phyloP scores from a whole-genome alignment of 2,888 invertebrate species.

The Stenichneumon culpator region DNA sequence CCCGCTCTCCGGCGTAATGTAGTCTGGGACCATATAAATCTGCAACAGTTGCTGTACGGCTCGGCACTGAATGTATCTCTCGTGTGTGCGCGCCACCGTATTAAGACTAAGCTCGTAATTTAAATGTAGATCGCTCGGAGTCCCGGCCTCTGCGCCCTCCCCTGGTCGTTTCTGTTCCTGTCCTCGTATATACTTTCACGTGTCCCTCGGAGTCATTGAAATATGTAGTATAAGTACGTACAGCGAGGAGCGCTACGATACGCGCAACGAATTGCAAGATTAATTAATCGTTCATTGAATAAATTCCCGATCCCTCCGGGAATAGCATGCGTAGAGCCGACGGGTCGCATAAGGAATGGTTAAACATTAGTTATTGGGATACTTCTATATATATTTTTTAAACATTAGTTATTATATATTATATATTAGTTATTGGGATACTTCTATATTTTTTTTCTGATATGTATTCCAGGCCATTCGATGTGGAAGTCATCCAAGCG shows the following conservation, averaged over 20 bases:
- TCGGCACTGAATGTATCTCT: conserved; percentile 58
- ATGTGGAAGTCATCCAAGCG: neutral
- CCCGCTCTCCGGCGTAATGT: conserved; percentile 64
- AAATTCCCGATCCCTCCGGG: conserved; percentile 38
- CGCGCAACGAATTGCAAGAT: conserved; percentile 51
- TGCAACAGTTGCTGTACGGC: conserved; percentile 72
- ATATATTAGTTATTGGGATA: neutral
- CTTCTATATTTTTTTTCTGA: no score
- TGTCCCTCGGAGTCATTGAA: conserved; percentile 49
- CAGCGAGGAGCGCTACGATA: conserved; percentile 14
- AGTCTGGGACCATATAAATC: conserved; percentile 73
- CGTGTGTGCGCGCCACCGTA: conserved; percentile 68
- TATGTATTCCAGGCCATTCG: neutral
- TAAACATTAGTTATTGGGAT: conserved; percentile 1
- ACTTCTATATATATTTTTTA: neutral
- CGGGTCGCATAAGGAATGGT: neutral
- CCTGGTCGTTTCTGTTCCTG: conserved; percentile 47
- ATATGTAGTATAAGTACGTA: conserved; percentile 33
- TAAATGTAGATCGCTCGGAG: conserved; percentile 72
- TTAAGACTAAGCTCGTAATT: conserved; percentile 76
- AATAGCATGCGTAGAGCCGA: conserved; percentile 2
- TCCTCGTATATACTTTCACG: conserved; percentile 52
- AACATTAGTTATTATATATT: neutral
- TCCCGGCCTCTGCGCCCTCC: conserved; percentile 31
- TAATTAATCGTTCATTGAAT: conserved; percentile 60